Conservation (phyloP, 2,888 invertebrate genomes). For the Loripinus fragilis region DNA sequence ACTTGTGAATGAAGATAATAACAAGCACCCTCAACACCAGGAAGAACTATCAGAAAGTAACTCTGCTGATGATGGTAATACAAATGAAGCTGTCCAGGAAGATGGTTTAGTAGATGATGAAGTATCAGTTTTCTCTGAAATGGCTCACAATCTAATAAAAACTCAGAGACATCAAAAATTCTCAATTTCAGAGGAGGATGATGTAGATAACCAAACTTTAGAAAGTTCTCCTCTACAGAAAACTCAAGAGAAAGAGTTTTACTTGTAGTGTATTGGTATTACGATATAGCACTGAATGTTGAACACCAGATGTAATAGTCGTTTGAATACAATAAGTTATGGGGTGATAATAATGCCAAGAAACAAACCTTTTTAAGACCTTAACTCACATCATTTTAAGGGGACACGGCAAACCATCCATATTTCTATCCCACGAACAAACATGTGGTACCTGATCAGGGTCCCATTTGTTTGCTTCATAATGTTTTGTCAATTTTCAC, state of each 20-base stretch:
- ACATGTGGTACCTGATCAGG: no score
- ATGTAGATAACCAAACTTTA: slow-evolving; percentile 34
- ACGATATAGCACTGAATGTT: no score
- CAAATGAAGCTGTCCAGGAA: background rate
- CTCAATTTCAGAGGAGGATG: slow-evolving; percentile 64
- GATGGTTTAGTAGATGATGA: background rate
- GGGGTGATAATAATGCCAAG: no score
- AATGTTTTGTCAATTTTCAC: no score
- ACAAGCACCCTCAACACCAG: background rate
- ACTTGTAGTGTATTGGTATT: slow-evolving; percentile 2
- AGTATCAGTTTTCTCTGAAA: background rate
- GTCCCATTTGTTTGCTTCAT: no score
- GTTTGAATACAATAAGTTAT: no score
- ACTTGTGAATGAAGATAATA: background rate
- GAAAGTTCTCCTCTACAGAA: background rate
- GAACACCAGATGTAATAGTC: no score
- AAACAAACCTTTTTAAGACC: no score
- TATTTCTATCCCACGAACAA: no score
- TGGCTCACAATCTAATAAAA: background rate
- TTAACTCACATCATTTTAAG: no score
- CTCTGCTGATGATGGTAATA: background rate
- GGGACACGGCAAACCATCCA: no score
- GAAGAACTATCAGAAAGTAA: slow-evolving; percentile 6
- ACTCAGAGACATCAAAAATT: slow-evolving; percentile 50
- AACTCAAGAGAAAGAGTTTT: slow-evolving; percentile 8